phyloP scores from a whole-genome alignment of 2,797 vertebrate species.

The Melanotaenia maccullochi region DNA sequence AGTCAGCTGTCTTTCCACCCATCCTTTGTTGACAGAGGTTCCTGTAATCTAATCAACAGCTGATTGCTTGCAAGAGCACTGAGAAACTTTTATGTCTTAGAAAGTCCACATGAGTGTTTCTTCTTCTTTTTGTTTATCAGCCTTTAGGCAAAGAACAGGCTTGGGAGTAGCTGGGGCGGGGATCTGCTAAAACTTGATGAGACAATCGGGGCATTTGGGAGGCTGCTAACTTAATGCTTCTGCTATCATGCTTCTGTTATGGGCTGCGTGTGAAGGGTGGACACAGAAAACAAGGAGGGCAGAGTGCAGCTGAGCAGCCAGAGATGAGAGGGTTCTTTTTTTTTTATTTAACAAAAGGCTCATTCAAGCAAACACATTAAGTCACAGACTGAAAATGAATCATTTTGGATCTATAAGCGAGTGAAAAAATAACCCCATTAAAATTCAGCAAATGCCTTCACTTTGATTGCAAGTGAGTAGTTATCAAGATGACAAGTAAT shows the following conservation, averaged over 20 bases:
- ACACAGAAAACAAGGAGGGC: slow-evolving; percentile 32
- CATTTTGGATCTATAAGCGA: background rate
- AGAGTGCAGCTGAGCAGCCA: slow-evolving; percentile 21
- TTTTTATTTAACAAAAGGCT: slow-evolving; percentile 17
- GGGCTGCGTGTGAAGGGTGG: slow-evolving; percentile 15
- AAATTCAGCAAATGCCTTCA: background rate
- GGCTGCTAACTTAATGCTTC: slow-evolving; percentile 42
- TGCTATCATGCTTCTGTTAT: slow-evolving; percentile 43
- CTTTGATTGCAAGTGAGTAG: background rate
- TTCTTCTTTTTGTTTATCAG: slow-evolving; percentile 53
- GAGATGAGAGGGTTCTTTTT: slow-evolving; percentile 6
- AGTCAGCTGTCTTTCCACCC: slow-evolving; percentile 42
- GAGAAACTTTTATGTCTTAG: slow-evolving; percentile 15
- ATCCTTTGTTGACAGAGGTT: slow-evolving; percentile 13
- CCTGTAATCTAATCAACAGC: slow-evolving; percentile 63
- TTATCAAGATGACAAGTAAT: background rate
- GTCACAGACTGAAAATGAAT: slow-evolving; percentile 22
- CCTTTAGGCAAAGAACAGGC: slow-evolving; percentile 40
- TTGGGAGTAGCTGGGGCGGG: slow-evolving; percentile 55
- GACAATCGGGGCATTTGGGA: slow-evolving; percentile 57
- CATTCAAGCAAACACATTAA: slow-evolving; percentile 22
- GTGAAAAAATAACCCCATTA: slow-evolving; percentile 5
- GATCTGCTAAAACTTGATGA: slow-evolving; percentile 51
- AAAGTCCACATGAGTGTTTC: slow-evolving; percentile 8
- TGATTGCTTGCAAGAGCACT: slow-evolving; percentile 40